A percentile compares a stretch with the other conserved stretches of the same genome.
Evolutionary conservation across 1,140 invertebrate genomes (phyloP).

Genomic region (Drosophila paulistorum): DNA sequence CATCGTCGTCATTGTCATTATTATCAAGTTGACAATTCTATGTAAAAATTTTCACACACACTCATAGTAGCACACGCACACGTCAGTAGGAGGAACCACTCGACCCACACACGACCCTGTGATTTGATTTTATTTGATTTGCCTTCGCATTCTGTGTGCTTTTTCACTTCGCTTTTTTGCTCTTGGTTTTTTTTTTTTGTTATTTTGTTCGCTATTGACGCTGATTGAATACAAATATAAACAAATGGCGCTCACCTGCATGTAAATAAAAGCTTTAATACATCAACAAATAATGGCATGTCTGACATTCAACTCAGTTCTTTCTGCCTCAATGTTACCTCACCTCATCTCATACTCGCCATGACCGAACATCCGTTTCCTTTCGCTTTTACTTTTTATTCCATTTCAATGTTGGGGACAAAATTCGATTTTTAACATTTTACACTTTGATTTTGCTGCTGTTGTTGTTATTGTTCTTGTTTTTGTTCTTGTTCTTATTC

Average conservation of each 20-base stretch:
- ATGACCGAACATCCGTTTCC: slow-evolving; percentile 52
- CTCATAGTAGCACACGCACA: slow-evolving; percentile 3
- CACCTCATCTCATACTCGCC: slow-evolving; percentile 7
- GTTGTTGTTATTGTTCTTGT: slow-evolving; percentile 15
- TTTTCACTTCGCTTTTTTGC: slow-evolving; percentile 35
- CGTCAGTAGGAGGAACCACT: neutral
- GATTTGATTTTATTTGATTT: slow-evolving; percentile 74
- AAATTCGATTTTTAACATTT: slow-evolving; percentile 77
- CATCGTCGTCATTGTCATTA: slow-evolving; percentile 41
- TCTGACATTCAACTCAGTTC: slow-evolving; percentile 52
- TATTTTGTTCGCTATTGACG: slow-evolving; percentile 61
- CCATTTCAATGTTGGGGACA: slow-evolving; percentile 22
- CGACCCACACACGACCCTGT: slow-evolving; percentile 21
- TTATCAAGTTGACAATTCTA: slow-evolving; percentile 27
- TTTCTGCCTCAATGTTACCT: neutral
- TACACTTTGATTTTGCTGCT: slow-evolving; percentile 56
- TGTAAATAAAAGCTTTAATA: slow-evolving; percentile 76
- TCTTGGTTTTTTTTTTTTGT: slow-evolving; percentile 26
- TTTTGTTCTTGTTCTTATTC: slow-evolving; percentile 10
- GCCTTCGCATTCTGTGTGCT: slow-evolving; percentile 63
- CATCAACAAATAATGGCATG: slow-evolving; percentile 73
- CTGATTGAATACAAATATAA: slow-evolving; percentile 79
- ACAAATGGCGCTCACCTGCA: slow-evolving; percentile 75
- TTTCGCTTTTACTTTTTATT: slow-evolving; percentile 26
- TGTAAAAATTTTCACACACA: slow-evolving; percentile 21